These are phyloP conservation scores for Xestia ashworthii DNA, from an alignment of 2,888 invertebrate genomes.

Conservation along the genomic window DNA sequence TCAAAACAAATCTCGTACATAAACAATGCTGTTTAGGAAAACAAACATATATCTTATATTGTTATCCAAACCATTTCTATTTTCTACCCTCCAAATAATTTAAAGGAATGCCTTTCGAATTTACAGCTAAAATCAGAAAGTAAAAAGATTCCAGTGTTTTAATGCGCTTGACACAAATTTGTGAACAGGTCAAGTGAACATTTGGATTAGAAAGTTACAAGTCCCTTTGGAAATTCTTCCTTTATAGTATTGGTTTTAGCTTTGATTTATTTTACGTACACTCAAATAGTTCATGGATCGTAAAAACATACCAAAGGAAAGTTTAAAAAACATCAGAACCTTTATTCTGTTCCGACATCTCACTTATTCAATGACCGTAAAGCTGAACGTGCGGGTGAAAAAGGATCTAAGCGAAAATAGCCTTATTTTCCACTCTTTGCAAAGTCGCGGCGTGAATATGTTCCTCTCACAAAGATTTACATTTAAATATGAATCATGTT, in stretches of 20 bases:
- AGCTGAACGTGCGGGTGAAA: constrained; percentile 44
- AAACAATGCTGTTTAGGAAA: constrained; percentile 24
- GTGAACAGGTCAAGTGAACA: constrained; percentile 22
- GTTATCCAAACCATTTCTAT: constrained; percentile 2
- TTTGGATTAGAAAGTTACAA: constrained; percentile 24
- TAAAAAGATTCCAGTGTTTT: constrained; percentile 5
- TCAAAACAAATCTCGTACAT: constrained; percentile 49
- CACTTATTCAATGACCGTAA: constrained; percentile 59
- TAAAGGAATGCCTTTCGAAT: constrained; percentile 4
- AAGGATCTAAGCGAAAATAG: constrained; percentile 36
- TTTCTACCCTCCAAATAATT: constrained; percentile 1
- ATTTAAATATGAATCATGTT: constrained; percentile 41
- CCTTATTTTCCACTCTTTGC: constrained; percentile 45
- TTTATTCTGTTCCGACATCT: constrained; percentile 40
- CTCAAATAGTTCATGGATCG: constrained; percentile 37
- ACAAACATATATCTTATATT: constrained; percentile 20
- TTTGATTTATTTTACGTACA: constrained; percentile 38
- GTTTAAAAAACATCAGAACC: constrained; percentile 26
- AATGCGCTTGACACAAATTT: constrained; percentile 20
- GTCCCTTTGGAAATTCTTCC: constrained; percentile 4
- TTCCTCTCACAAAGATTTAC: constrained; percentile 21
- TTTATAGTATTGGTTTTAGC: constrained; percentile 11
- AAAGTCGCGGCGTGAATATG: constrained; percentile 40
- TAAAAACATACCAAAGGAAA: constrained; percentile 28
- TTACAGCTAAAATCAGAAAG: constrained; percentile 8